Evolutionary conservation across 2,797 vertebrate genomes (phyloP), one percentile per base, ranked within the genome.

Genomic region (Eutrigla gurnardus): DNA sequence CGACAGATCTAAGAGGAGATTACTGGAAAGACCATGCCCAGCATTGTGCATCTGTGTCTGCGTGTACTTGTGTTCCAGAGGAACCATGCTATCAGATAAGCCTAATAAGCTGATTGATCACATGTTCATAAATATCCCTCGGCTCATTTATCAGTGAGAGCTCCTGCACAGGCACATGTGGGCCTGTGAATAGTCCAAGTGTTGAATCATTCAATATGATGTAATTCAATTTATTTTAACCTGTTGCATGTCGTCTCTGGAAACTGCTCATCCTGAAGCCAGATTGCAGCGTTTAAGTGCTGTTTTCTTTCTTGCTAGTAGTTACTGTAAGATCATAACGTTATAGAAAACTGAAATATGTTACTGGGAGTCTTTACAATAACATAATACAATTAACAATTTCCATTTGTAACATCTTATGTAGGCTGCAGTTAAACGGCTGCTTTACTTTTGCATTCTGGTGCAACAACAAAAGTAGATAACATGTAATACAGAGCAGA

Each of bases 91-190:
- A 81, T 86, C 76, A 74, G 78, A 76, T 52, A 54, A 76, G 36
- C 72, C 58, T 79, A 83, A 88, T 87, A 78, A 45, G 75, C 69
- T 84, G 77, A 92, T 86, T 86, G 88, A 89, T 91, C 65, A 80
- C 80, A 80, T 87, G 77, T 78, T 83, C 63, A 70, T 80, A 47
- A 84, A 78, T 62, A 77, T 85, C 64, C 42, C 65, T 69, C 42
- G 58, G 42, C 77, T 82, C 61, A 42, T 88, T 79, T 81, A 63
- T 78, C 65, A 84, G 43, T 40, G 74, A 65, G 46, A 52, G 70
- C 33, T 67, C 7, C 73, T 46, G 60, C 7, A 37, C n/a, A 36
- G 43, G 32, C 70, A 52, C 69, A 78, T 37, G 49, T 55, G 9
- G 36, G 14, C 42, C 33, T 62, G 32, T 46, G 15, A 46, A 11